These are phyloP conservation scores for Ploceus nigricollis DNA, from an alignment of 2,113 vertebrate genomes.

Conservation along the genomic window DNA sequence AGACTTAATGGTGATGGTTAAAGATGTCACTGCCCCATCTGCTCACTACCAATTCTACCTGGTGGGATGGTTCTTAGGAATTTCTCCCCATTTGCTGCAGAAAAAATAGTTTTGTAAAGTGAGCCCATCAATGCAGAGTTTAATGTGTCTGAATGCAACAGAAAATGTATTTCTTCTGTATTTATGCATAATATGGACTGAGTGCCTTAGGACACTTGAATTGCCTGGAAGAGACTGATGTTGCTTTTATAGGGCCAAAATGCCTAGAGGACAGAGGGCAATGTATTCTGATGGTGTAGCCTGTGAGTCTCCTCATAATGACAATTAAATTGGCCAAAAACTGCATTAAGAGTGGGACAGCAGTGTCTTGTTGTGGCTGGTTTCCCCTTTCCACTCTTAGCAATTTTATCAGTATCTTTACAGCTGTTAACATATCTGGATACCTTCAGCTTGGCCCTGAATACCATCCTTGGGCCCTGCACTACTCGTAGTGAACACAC, in stretches of 20 bases:
- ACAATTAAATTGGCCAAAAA: not conserved
- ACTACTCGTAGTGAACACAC: not conserved
- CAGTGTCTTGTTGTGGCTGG: not conserved
- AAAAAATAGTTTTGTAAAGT: not conserved
- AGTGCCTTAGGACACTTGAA: not conserved
- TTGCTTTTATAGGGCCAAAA: not conserved
- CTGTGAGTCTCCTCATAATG: not conserved
- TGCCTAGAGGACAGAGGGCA: not conserved
- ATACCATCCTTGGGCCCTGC: not conserved
- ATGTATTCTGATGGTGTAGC: not conserved
- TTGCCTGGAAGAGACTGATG: not conserved
- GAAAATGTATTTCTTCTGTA: not conserved
- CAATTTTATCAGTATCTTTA: not conserved
- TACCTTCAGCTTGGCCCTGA: not conserved
- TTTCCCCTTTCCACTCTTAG: not conserved
- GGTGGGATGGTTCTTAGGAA: not conserved
- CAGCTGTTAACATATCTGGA: not conserved
- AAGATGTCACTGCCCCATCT: not conserved
- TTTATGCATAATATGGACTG: not conserved
- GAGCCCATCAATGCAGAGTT: not conserved
- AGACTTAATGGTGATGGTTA: not conserved
- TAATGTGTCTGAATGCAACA: not conserved
- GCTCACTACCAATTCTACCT: not conserved
- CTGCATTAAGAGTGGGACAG: not conserved
- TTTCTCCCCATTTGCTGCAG: not conserved